Base-by-base conservation (phyloP, 2,888 invertebrate genomes). In the Parelbella ahira region DNA sequence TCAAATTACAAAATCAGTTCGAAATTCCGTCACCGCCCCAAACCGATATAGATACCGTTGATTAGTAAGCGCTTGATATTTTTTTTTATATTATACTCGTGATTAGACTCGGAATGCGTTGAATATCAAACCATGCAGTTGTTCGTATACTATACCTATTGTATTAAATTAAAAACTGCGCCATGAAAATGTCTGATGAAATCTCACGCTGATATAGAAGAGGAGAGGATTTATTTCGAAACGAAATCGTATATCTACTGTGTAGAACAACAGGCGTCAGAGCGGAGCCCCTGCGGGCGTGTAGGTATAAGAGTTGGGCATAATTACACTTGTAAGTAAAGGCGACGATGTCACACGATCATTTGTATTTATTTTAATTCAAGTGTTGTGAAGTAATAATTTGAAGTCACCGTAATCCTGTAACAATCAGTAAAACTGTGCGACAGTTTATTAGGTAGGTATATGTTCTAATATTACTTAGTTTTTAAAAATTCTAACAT, bases 251-350 rank as follows among this genome's bases (percentile, higher is more conserved):
- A 79, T 86, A 81, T 86, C 87, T 87, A 87, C 87, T 86, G 81
- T 87, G 86, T 87, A 87, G 86, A 80, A 82, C 82, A 72, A n/a
- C n/a, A n/a, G n/a, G n/a, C n/a, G n/a, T n/a, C n/a, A 79, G 77
- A 76, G 65, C 74, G 59, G 81, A 79, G 67, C 67, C n/a, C n/a
- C n/a, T n/a, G n/a, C n/a, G n/a, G n/a, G n/a, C n/a, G n/a, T n/a
- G n/a, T n/a, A 34, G 28, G 38, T 42, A 36, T 41, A 36, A 47
- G 9, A 38, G 27, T 33, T 30, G 45, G 36, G 29, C 34, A 45
- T 44, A 38, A 43, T 44, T 42, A 49, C 50, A 54, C 50, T 54
- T 55, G 47, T 45, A 39, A 32, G 43, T 49, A 48, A 9, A 28
- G 12, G 20, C 33, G 27, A 23, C 33, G 28, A 27, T 34, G 42